Base-by-base conservation (phyloP, 2,797 vertebrate species). In the Syndactyla subalaris region DNA sequence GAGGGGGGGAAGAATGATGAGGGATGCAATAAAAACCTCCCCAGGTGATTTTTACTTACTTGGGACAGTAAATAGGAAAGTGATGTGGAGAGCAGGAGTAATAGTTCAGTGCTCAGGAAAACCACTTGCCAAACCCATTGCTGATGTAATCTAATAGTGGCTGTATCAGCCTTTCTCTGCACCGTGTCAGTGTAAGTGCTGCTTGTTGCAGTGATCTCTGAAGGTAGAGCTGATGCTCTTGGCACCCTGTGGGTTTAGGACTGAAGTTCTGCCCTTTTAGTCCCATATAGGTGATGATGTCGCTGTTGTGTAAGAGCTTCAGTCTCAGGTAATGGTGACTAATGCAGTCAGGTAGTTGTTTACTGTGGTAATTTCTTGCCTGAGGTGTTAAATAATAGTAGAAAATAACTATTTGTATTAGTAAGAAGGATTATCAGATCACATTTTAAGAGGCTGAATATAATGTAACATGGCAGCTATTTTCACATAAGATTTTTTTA, bases 381-480 rank as follows among this genome's bases (percentile, higher is more conserved):
- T 67, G 57, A 36, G 27, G 18, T 2, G 1, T 92, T 57, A 76
- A 73, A 41, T 66, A 80, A 46, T 62, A 39, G 13, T 45, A 57
- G 22, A 73, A 62, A 68, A 5, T 36, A 59, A 7, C 14, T 48
- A 12, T 36, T 78, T 54, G 3, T 10, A 16, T 70, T 46, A 38
- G 17, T 54, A 45, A 41, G 24, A 54, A 18, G 38, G 27, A 63
- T 90, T 22, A 52, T 74, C 29, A 58, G 21, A 39, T 63, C 43
- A 73, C 24, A 71, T 86, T 91, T 81, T 36, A 67, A 46, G 62
- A 14, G 17, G 14, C 21, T 77, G n/a, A 45, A 63, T 27, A 2
- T 38, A 70, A 73, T 30, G 20, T 52, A 26, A 39, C 0, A 0
- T 51, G 24, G 11, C 20, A 39, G 1, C 10, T 79, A 7, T 46